Evolutionary conservation across 2,888 invertebrate species (phyloP), one percentile per base, ranked within the genome.

Genomic region (Leptothorax acervorum): DNA sequence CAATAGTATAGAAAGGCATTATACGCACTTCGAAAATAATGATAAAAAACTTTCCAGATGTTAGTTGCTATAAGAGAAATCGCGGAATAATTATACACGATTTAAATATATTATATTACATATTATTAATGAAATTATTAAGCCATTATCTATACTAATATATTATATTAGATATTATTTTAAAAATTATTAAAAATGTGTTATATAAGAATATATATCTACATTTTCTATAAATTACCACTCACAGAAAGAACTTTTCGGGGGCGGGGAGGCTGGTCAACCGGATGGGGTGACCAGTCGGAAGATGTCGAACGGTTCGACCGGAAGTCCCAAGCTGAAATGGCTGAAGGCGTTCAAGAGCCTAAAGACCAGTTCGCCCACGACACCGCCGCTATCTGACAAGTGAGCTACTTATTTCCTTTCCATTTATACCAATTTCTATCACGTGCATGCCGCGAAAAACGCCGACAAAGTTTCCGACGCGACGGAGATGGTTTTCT

Each of bases 331-430:
- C 97, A 99, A 99, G 96, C 98, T 98, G 95, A 99, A 99, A 96
- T 99, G 99, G 99, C 96, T 99, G 93, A 99, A 99, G 95, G 99
- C 99, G 89, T 98, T 99, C 96, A 97, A 98, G 95, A 98, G 98
- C 95, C 96, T 99, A 91, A 98, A 98, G 95, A 98, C 98, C 62
- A 97, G 97, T 91, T 96, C 96, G 11, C 94, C 95, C 12, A 93
- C 94, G 3, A 93, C 94, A 4, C 93, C 95, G 48, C 93, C 95
- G 3, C 86, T 94, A 12, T 83, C 89, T 63, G 97, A 97, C 94
- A 97, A 97, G 97, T 97, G 95, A 96, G 97, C 96, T 48, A 79
- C 60, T 81, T 60, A 79, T 79, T 73, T 81, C 73, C 73, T 73
- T 73, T 73, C 18, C 12, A 39, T 18, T 73, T 60, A 39, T 18